Conservation (phyloP, 2,888 invertebrate genomes). For the Acronicta aceris region DNA sequence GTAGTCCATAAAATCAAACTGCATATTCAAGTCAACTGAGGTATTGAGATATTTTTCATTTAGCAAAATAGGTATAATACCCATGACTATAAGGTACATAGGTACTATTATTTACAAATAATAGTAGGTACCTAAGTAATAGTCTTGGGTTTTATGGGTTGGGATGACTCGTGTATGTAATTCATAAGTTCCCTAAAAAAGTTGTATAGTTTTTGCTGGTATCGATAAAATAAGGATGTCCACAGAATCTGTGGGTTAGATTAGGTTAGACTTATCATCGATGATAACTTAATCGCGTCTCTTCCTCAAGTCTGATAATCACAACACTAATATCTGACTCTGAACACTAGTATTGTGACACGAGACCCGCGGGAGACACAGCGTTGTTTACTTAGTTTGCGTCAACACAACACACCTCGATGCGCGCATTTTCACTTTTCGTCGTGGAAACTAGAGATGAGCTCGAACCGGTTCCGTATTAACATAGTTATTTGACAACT, state of each 20-base stretch:
- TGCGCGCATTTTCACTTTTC: slow-evolving; percentile 80
- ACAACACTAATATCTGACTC: background rate
- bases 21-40: background rate
- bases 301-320: background rate
- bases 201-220: too few relatives aligned
- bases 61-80: too few relatives aligned
- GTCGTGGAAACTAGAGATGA: slow-evolving; percentile 67
- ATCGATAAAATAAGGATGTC: too few relatives aligned
- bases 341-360: background rate
- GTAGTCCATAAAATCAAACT: background rate
- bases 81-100: too few relatives aligned
- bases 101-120: too few relatives aligned
- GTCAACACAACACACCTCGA: slow-evolving; percentile 52
- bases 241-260: too few relatives aligned
- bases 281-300: background rate
- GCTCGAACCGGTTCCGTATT: slow-evolving; percentile 65
- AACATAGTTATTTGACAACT: slow-evolving; percentile 63
- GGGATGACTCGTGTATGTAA: too few relatives aligned
- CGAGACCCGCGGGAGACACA: background rate
- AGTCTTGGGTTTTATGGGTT: too few relatives aligned
- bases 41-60: too few relatives aligned
- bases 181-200: too few relatives aligned
- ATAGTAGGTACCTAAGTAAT: too few relatives aligned
- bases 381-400: slow-evolving; percentile 21
- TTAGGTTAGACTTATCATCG: too few relatives aligned